Evolutionary conservation across 2,888 invertebrate species (phyloP).

Genomic region (Catocala fraxini): DNA sequence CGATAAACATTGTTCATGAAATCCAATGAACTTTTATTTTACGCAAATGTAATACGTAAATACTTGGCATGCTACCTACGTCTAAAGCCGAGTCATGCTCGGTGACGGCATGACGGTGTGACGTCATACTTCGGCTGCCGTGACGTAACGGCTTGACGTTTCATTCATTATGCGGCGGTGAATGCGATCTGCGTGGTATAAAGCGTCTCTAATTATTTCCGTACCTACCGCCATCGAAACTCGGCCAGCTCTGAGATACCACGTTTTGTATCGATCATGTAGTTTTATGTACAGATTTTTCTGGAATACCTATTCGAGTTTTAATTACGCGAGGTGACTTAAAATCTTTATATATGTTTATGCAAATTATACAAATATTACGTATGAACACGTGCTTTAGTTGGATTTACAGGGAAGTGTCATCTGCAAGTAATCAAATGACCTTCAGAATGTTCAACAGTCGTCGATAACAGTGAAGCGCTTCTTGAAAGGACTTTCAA

Average conservation of each 20-base stretch:
- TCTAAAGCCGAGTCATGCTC: conserved; percentile 55
- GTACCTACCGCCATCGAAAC: conserved; percentile 75
- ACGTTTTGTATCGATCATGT: conserved; percentile 47
- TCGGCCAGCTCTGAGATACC: conserved; percentile 57
- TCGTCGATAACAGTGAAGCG: no score
- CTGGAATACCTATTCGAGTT: conserved; percentile 2
- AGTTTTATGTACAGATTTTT: conserved; percentile 16
- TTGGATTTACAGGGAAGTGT: no score
- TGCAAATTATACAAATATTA: no score
- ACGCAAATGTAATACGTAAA: conserved; percentile 19
- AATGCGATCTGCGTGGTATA: conserved; percentile 80
- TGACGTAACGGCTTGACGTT: conserved; percentile 70
- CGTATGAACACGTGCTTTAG: no score
- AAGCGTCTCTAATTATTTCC: conserved; percentile 84
- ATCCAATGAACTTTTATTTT: conserved; percentile 13
- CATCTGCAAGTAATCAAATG: no score
- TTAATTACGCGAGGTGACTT: no score
- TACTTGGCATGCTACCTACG: conserved; percentile 23
- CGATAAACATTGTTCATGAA: neutral
- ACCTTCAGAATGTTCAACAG: no score
- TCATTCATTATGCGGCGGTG: conserved; percentile 81
- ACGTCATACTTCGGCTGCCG: conserved; percentile 60
- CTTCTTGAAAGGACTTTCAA: no score
- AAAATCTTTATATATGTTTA: no score
- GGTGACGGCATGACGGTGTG: conserved; percentile 46